Conservation (phyloP, 2,797 vertebrate species). For the Gymnodraco acuticeps region DNA sequence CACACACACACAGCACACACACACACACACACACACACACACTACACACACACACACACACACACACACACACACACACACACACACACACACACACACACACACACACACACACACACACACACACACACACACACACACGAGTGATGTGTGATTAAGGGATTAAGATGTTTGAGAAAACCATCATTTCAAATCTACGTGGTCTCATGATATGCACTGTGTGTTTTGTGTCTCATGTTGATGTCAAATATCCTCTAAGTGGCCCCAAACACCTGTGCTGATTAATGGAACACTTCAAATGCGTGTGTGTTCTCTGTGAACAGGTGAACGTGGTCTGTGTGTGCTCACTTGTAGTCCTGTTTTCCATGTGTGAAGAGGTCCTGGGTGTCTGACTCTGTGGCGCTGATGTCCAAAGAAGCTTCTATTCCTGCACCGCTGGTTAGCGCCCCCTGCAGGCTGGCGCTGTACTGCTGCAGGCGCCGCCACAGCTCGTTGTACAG, state of each 20-base stretch:
- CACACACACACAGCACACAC: constrained; percentile 16
- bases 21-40: not conserved
- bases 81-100: too few species aligned
- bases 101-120: too few species aligned
- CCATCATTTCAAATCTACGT: not conserved
- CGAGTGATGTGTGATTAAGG: too few species aligned
- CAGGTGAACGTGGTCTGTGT: not conserved
- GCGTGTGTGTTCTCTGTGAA: not conserved
- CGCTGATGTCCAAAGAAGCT: constrained; percentile 81
- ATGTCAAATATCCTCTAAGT: constrained; percentile 8
- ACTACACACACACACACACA: not conserved
- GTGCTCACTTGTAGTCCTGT: constrained; percentile 91
- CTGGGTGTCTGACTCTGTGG: constrained; percentile 86
- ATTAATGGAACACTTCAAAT: constrained; percentile 6
- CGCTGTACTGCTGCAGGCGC: constrained; percentile 93
- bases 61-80: constrained; percentile 5
- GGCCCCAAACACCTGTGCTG: not conserved
- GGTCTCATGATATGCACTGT: not conserved
- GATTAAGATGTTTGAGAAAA: not conserved
- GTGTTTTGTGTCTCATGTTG: not conserved
- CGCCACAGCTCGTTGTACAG: constrained; percentile 98
- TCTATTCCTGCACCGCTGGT: constrained; percentile 83
- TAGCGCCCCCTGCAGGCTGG: constrained; percentile 89
- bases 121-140: too few species aligned
- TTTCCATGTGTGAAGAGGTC: constrained; percentile 90